Percentiles rank a stretch among this genome's conserved stretches.
Evolutionary conservation across 1,140 invertebrate species (phyloP).

Genomic region (Elysia chlorotica): DNA sequence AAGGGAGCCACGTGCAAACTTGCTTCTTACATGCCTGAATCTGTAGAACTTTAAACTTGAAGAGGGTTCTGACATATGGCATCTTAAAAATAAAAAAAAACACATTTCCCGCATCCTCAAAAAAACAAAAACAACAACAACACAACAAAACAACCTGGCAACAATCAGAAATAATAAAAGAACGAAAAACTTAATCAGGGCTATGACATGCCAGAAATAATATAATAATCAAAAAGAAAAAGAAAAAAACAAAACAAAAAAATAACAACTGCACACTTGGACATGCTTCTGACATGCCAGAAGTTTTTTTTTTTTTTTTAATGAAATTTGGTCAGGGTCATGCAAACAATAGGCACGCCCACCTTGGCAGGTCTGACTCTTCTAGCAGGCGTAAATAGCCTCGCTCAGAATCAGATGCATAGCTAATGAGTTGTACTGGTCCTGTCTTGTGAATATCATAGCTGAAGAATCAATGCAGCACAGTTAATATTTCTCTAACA

Average conservation of each 20-base stretch:
- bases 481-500: not conserved
- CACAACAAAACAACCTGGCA: too few relatives aligned
- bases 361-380: conserved; percentile 30
- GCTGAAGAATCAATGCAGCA: conserved; percentile 31
- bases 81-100: too few relatives aligned
- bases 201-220: not conserved
- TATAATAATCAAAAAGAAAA: too few relatives aligned
- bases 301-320: not conserved
- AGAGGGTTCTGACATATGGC: too few relatives aligned
- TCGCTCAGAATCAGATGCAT: conserved; percentile 52
- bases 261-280: not conserved
- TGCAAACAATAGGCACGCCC: not conserved
- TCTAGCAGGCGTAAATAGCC: conserved; percentile 45
- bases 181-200: not conserved
- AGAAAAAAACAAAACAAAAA: too few relatives aligned
- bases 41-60: too few relatives aligned
- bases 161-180: not conserved
- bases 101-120: too few relatives aligned
- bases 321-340: not conserved
- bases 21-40: too few relatives aligned
- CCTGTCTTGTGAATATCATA: conserved; percentile 55
- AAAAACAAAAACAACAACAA: too few relatives aligned
- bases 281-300: not conserved
- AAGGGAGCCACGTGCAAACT: too few relatives aligned
- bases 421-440: conserved; percentile 54